Evolutionary conservation across 2,113 vertebrate genomes (phyloP).

Genomic region (Raja brachyura): DNA sequence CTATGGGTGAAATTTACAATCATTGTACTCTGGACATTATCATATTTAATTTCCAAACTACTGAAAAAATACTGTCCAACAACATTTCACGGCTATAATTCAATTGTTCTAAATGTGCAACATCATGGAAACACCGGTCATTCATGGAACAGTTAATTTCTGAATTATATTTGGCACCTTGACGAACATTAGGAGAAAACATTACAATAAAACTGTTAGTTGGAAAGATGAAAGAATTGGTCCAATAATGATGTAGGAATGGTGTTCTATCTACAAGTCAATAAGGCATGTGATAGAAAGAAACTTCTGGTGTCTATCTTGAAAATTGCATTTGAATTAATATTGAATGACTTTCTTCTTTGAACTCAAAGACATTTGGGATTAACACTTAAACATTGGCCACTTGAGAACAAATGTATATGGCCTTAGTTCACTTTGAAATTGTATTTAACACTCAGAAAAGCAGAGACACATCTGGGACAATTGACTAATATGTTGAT

Average conservation of each 20-base stretch:
- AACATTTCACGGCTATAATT: background rate
- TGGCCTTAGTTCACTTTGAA: background rate
- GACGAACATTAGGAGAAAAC: background rate
- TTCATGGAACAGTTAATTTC: background rate
- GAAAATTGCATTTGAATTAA: background rate
- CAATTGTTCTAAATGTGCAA: background rate
- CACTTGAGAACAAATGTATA: background rate
- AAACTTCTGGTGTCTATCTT: background rate
- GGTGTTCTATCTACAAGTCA: background rate
- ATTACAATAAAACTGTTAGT: background rate
- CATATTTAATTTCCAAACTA: no score
- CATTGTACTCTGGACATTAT: no score
- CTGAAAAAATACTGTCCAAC: background rate
- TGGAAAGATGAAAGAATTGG: background rate
- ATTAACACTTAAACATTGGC: background rate
- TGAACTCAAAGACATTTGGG: background rate
- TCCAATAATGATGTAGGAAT: background rate
- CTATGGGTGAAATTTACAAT: no score
- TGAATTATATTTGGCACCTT: background rate
- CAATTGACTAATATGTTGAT: background rate
- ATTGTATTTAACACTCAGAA: background rate
- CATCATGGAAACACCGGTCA: background rate
- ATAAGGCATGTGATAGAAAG: background rate
- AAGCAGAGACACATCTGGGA: background rate
- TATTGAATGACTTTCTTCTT: background rate